Percentiles rank a stretch among this genome's conserved stretches.
Evolutionary conservation across 2,888 invertebrate species (phyloP).

Genomic region (Heliconius cydno): DNA sequence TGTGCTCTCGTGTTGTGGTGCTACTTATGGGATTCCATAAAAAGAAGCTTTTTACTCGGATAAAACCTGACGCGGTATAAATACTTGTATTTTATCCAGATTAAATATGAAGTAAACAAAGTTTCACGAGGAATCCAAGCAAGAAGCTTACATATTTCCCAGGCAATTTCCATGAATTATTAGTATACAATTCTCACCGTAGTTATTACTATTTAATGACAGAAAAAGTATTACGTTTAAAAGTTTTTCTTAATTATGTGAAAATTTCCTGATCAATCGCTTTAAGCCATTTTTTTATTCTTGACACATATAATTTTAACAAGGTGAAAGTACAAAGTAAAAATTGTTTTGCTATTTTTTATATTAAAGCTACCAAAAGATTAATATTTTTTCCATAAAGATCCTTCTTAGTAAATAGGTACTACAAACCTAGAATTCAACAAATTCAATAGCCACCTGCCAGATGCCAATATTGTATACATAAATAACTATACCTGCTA

Average conservation of each 20-base stretch:
- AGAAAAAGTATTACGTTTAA: constrained; percentile 5
- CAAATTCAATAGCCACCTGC: not conserved
- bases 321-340: not conserved
- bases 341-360: not conserved
- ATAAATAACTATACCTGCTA: too few species aligned
- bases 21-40: not conserved
- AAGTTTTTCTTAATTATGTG: constrained; percentile 12
- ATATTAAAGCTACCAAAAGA: not conserved
- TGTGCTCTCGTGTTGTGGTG: not conserved
- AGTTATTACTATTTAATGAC: not conserved
- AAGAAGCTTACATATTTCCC: constrained; percentile 26
- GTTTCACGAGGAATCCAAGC: constrained; percentile 10
- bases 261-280: not conserved
- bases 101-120: constrained; percentile 22
- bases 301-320: not conserved
- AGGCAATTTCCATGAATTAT: constrained; percentile 29
- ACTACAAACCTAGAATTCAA: not conserved
- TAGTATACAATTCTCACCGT: constrained; percentile 7
- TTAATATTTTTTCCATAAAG: not conserved
- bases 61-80: constrained; percentile 11
- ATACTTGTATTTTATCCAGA: constrained; percentile 22
- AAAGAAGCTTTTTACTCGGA: constrained; percentile 4
- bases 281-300: not conserved
- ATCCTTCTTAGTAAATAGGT: not conserved
- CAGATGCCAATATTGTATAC: too few species aligned